Base-by-base conservation (phyloP, 2,888 invertebrate species). In the Rotaria sp. region DNA sequence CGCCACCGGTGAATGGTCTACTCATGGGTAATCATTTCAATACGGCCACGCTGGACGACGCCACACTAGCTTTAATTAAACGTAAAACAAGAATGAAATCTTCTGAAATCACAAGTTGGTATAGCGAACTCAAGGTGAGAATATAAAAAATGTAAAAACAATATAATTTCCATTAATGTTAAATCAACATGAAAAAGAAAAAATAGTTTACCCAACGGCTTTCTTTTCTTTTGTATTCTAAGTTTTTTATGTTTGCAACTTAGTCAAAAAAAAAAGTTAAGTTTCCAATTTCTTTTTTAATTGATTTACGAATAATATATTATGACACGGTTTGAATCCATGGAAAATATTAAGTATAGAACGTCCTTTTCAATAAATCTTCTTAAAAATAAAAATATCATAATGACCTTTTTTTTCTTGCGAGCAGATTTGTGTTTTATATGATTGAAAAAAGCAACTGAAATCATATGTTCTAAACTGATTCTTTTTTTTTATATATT, bases 11-110 rank as follows among this genome's bases (percentile, higher is more conserved):
- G 67, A 67, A 67, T 67, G 67, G 21, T 80, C 80, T 45, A n/a
- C n/a, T 45, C 11, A 80, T 80, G 80, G 80, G 80, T 0, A 80
- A 80, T 80, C 80, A 80, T 18, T 80, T 80, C 26, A 26, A 21
- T 67, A 67, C 35, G n/a, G 45, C 80, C 11, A n/a, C 80, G 41
- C 80, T 80, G 80, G 80, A 80, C 45, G 80, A 80, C 45, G 45
- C 45, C 26, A 80, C 80, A n/a, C 0, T 45, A 24, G 45, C 80
- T 13, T 15, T 80, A 45, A 80, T 80, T 80, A 80, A 80, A 80
- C 24, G 80, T 11, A 80, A 80, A 80, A 80, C 80, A 41, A 41
- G 45, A 45, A 80, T 80, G 80, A 80, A 80, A 80, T n/a, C 80
- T 45, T 80, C 80, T 2, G 80, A 80, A 80, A 80, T 80, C 10